Conservation (phyloP, 2,888 invertebrate species). For the Epicampocera succincta region DNA sequence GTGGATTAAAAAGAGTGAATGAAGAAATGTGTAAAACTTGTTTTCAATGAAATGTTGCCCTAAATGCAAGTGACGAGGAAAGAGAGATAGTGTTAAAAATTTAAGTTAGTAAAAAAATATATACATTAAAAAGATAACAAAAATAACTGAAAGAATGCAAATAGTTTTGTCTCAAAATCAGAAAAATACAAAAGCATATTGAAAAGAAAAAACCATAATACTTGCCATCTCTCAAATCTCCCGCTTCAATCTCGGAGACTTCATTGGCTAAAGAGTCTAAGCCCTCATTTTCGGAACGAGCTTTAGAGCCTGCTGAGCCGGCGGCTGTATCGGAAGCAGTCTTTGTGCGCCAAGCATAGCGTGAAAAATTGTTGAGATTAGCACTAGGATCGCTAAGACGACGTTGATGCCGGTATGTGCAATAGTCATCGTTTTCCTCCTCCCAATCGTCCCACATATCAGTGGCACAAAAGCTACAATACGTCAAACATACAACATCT, state of each 20-base stretch:
- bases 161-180: slow-evolving; percentile 11
- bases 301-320: slow-evolving; percentile 87
- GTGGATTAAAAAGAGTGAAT: not conserved
- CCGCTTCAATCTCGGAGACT: slow-evolving; percentile 95
- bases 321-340: slow-evolving; percentile 83
- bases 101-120: slow-evolving; percentile 5
- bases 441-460: slow-evolving; percentile 97
- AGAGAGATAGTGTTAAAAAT: slow-evolving; percentile 27
- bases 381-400: slow-evolving; percentile 95
- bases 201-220: slow-evolving; percentile 38
- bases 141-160: slow-evolving; percentile 19
- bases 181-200: slow-evolving; percentile 57
- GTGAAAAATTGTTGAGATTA: slow-evolving; percentile 91
- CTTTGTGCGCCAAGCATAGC: slow-evolving; percentile 90
- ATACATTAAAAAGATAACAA: not conserved
- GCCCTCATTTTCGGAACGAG: slow-evolving; percentile 95
- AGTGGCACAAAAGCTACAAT: slow-evolving; percentile 86
- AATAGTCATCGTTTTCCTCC: slow-evolving; percentile 92
- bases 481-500: not conserved
- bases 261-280: slow-evolving; percentile 92
- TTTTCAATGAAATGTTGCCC: not conserved
- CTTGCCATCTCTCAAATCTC: slow-evolving; percentile 94
- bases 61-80: slow-evolving; percentile 16
- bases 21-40: slow-evolving; percentile 4
- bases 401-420: slow-evolving; percentile 90